Evolutionary conservation across 2,113 vertebrate species (phyloP), one percentile per base, ranked within the genome.

Genomic region (Sturnus vulgaris): DNA sequence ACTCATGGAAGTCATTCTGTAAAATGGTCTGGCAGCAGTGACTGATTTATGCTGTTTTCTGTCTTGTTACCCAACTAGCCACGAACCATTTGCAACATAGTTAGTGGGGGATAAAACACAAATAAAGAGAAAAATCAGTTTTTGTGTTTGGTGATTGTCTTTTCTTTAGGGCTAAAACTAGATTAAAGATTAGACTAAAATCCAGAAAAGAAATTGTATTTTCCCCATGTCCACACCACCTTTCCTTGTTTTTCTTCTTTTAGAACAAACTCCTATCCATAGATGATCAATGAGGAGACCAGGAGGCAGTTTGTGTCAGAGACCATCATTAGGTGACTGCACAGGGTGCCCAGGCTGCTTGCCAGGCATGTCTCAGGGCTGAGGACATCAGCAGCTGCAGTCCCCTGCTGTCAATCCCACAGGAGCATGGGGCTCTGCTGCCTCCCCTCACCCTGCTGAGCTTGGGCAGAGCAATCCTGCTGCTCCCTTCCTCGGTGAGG

Each of bases 301-400:
- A 49, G 55, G 69, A 81, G 61, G 3, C 46, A 31, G 5, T 52
- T 73, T 66, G 64, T 87, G 40, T 40, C 77, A 35, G 84, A 35
- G 33, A 9, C 79, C 31, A 23, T 57, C 27, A 5, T 56, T n/a
- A 57, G 78, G 39, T 63, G 66, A 24, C 35, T 42, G 25, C 60
- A 16, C 39, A 14, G 3, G 0, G 3, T 24, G 35, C 57, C 73
- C 3, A 0, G 33, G 89, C 82, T 73, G 65, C 35, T 60, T 17
- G 0, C 65, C 66, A 14, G 9, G n/a, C 30, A 4, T 4, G 0
- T 13, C 52, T 44, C 8, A 0, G 16, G 59, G 4, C 82, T 88
- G 57, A 75, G 65, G 86, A 24, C 46, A 27, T 35, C n/a, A 39
- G 69, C 69, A 33, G 49, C 69, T 73, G 37, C 15, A 42, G 69